Evolutionary conservation across 2,797 vertebrate genomes (phyloP), one percentile per base, ranked within the genome.

Genomic region (Cryptoblepharus egeriae): DNA sequence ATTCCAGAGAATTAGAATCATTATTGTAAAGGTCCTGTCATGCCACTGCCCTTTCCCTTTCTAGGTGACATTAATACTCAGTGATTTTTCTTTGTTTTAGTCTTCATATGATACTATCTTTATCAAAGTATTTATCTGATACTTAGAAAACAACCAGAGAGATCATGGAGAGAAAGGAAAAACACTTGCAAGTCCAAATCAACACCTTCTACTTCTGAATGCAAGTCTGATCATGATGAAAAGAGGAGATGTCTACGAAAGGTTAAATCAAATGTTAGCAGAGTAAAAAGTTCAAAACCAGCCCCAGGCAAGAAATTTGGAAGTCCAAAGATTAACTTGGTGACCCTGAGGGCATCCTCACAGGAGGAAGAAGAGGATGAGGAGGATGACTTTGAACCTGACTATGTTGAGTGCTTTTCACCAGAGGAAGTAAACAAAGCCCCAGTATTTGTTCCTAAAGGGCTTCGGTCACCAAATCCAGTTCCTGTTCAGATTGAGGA

Each of bases 271-370:
- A 87, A 20, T 85, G 79, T 84, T 89, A 75, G 77, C 63, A 95
- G 86, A 81, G 90, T 79, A 72, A 95, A 75, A 91, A 91, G 88
- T 79, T 88, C 90, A 49, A 95, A 94, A 87, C 88, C 86, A 75
- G 32, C 45, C 9, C 85, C 79, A 35, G 87, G 69, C 79, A 95
- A 86, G 85, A 94, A 90, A 57, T 90, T 93, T 49, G 96, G 94
- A 93, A 94, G 79, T 73, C 87, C 95, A 30, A 95, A 96, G 90
- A 87, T 94, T 79, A 94, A 94, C 39, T 94, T 99, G 58, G 94
- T 99, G 86, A 99, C 97, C 1, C 96, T 99, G 57, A 90, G 96
- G 73, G 97, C 98, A 55, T 96, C 96, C 67, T 95, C 90, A 81
- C 94, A 96, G 32, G 96, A 97, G 60, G 90, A 94, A 0, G 92